Base-by-base conservation (phyloP, 2,797 vertebrate species). In the Ibycter americanus region DNA sequence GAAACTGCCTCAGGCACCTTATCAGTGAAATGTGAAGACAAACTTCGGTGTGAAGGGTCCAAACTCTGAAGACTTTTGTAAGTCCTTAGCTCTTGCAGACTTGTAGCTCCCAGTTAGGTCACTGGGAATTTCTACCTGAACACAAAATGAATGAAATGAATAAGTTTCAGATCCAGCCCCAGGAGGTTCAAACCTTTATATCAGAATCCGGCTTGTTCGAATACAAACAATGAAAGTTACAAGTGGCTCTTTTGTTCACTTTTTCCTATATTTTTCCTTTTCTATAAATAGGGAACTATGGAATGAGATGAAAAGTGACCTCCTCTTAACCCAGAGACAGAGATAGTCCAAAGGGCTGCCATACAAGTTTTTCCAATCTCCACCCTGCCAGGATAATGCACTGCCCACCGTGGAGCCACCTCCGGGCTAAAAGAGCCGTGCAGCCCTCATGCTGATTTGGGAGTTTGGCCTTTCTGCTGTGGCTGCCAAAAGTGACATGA, bases 401-500 rank as follows among this genome's bases (percentile, higher is more conserved):
- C 63, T 87, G 54, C 72, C 87, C 61, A 56, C 89, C 4, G 9
- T 23, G 71, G 85, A 95, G 72, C 63, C 71, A 87, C 78, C 90
- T 78, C 93, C 34, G n/a, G 83, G 92, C 96, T 96, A 85, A 96
- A 94, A 96, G 84, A 83, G 61, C 89, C 14, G 0, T 94, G 67
- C 88, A 93, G 81, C 78, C 81, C 90, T 90, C 92, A 85, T 90
- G 91, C 95, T 96, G 96, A 96, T 93, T 79, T 95, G 86, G 72
- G 95, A 95, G 82, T 92, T 92, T 87, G 86, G 84, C 38, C 87
- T 94, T 92, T 95, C 83, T 97, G 94, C 94, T 93, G 93, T 36
- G 71, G 56, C 94, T 96, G 94, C 93, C 94, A 95, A 96, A 95
- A 97, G 87, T 85, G 93, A 89, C 96, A 89, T 87, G 92, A 92